Conservation (phyloP, 2,888 invertebrate species). For the Plemyria rubiginata region DNA sequence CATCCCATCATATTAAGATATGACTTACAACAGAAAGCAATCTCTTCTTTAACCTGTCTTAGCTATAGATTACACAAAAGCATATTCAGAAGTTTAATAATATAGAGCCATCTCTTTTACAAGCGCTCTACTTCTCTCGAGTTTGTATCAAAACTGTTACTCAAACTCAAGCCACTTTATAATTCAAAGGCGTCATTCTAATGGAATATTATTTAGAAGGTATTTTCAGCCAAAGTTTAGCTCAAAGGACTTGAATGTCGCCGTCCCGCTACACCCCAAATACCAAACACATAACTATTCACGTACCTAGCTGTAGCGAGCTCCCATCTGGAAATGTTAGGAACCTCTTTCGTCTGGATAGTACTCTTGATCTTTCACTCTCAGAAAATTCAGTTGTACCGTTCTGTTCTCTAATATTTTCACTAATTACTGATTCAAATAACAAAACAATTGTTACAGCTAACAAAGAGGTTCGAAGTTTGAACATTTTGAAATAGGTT, state of each 20-base stretch:
- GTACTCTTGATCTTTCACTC: slow-evolving; percentile 56
- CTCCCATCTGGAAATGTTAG: slow-evolving; percentile 86
- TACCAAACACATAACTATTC: slow-evolving; percentile 46
- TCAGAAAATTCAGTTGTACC: slow-evolving; percentile 52
- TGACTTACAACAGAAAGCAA: no score
- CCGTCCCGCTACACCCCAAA: slow-evolving; percentile 37
- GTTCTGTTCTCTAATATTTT: slow-evolving; percentile 48
- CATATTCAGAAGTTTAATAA: not conserved
- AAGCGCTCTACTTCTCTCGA: not conserved
- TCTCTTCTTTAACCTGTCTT: not conserved
- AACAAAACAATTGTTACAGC: slow-evolving; percentile 45
- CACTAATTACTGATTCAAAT: slow-evolving; percentile 53
- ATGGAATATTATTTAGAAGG: slow-evolving; percentile 38
- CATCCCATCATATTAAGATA: no score
- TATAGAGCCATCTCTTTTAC: not conserved
- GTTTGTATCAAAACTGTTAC: slow-evolving; percentile 12
- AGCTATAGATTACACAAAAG: not conserved
- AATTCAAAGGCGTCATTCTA: slow-evolving; percentile 37
- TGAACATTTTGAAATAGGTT: slow-evolving; percentile 32
- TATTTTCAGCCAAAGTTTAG: slow-evolving; percentile 34
- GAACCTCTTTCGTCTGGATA: slow-evolving; percentile 85
- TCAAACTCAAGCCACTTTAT: slow-evolving; percentile 14
- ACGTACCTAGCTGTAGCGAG: slow-evolving; percentile 85
- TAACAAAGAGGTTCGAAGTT: slow-evolving; percentile 36
- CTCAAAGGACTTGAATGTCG: slow-evolving; percentile 41